Conservation (phyloP, 2,113 vertebrate genomes). For the Nesogale talazaci region DNA sequence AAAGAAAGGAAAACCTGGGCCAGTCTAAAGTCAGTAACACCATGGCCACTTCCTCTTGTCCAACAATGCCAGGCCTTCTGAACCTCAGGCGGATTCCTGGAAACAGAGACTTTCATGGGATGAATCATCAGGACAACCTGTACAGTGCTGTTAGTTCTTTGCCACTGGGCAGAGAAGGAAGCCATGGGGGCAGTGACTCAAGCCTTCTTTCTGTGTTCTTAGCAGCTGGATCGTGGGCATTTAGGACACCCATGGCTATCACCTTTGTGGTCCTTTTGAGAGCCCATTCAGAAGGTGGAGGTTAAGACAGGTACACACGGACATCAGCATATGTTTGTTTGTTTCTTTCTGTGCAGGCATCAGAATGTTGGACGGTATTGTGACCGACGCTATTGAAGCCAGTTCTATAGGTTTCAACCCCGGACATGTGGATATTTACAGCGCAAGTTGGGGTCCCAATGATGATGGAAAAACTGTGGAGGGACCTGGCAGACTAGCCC, state of each 20-base stretch:
- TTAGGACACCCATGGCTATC: background rate
- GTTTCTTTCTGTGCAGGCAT: constrained; percentile 88
- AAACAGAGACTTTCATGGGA: background rate
- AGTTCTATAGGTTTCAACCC: constrained; percentile 98
- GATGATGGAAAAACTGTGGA: constrained; percentile 99
- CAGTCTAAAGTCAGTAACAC: background rate
- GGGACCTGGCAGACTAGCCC: constrained; percentile 95
- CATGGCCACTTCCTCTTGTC: background rate
- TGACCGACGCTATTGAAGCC: constrained; percentile 98
- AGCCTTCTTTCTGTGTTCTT: background rate
- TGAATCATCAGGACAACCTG: background rate
- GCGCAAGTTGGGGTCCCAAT: constrained; percentile 98
- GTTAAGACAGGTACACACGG: background rate
- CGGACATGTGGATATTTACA: constrained; percentile 98
- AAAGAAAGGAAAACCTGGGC: background rate
- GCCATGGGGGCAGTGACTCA: background rate
- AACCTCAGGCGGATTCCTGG: background rate
- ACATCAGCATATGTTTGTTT: background rate
- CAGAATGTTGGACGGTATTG: constrained; percentile 98
- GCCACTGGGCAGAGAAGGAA: background rate
- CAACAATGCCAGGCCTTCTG: background rate
- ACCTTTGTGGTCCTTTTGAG: background rate
- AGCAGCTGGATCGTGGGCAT: background rate
- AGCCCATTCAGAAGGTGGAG: background rate
- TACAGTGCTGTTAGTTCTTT: background rate